A percentile compares a stretch with the other conserved stretches of the same genome.
phyloP scores from a whole-genome alignment of 2,797 vertebrate species.

The Amblyopsis hoosieri region DNA sequence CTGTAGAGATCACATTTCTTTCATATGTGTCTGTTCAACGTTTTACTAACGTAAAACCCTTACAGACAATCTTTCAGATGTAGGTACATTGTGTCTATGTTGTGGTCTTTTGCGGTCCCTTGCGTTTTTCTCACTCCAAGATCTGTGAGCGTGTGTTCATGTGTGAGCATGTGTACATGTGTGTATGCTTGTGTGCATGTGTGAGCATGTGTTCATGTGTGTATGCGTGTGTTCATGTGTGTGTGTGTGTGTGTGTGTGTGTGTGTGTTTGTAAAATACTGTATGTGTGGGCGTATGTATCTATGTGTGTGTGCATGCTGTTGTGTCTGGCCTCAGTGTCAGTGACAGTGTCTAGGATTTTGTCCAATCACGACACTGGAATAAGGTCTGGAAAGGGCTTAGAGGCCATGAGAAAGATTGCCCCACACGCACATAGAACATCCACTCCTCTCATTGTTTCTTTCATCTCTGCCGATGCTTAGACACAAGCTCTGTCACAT shows the following conservation, averaged over 20 bases:
- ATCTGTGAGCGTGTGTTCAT: conserved; percentile 20
- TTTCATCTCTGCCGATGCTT: conserved; percentile 63
- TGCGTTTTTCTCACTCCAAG: conserved; percentile 17
- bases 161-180: background rate
- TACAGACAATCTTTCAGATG: conserved; percentile 2
- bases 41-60: background rate
- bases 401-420: conserved; percentile 80
- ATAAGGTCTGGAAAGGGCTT: conserved; percentile 63
- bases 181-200: background rate
- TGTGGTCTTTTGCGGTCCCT: too few relatives aligned
- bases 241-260: conserved; percentile 66
- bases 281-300: background rate
- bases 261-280: background rate
- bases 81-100: too few relatives aligned
- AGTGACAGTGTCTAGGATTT: conserved; percentile 66
- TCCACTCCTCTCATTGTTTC: conserved; percentile 47
- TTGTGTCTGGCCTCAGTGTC: conserved; percentile 69
- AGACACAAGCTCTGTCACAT: conserved; percentile 46
- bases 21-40: background rate
- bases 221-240: background rate
- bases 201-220: conserved; percentile 9
- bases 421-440: conserved; percentile 27
- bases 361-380: conserved; percentile 68
- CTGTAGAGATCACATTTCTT: too few relatives aligned
- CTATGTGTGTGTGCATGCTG: conserved; percentile 80